Evolutionary conservation across 2,888 invertebrate species (phyloP), one percentile per base, ranked within the genome.

Genomic region (Caenorhabditis wallacei): DNA sequence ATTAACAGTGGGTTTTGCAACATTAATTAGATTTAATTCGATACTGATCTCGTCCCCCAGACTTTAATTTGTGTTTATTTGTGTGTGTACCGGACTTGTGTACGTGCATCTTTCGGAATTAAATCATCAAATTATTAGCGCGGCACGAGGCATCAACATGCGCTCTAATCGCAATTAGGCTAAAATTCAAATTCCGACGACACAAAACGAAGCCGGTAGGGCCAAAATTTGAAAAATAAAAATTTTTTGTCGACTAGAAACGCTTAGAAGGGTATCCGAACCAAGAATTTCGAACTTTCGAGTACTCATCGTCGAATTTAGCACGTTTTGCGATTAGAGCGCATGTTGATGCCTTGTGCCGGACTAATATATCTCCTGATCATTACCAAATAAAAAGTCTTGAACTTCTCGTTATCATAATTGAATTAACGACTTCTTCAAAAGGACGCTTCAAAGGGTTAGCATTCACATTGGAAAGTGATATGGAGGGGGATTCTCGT

Each of bases 101-200:
- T 64, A 64, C 66, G 66, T 66, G 53, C 18, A 51, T 66, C 16
- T 8, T 53, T 63, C 63, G 72, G 46, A 63, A 64, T 63, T 22
- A 43, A 43, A 56, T 64, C 64, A 76, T 69, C 76, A 68, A 76
- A 76, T 76, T 76, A 76, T 54, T 43, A n/a, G n/a, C n/a, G n/a
- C n/a, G n/a, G n/a, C n/a, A n/a, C n/a, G n/a, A n/a, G n/a, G n/a
- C n/a, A n/a, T n/a, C n/a, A n/a, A n/a, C n/a, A n/a, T n/a, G n/a
- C n/a, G n/a, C n/a, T n/a, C n/a, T n/a, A n/a, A n/a, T n/a, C n/a
- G n/a, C n/a, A n/a, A n/a, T n/a, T n/a, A n/a, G n/a, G n/a, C n/a
- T n/a, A n/a, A n/a, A n/a, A n/a, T n/a, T n/a, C n/a, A n/a, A n/a
- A n/a, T n/a, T n/a, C n/a, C n/a, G n/a, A n/a, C n/a, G n/a, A n/a